phyloP scores from a whole-genome alignment of 2,888 invertebrate species.

The Aethes cnicana region DNA sequence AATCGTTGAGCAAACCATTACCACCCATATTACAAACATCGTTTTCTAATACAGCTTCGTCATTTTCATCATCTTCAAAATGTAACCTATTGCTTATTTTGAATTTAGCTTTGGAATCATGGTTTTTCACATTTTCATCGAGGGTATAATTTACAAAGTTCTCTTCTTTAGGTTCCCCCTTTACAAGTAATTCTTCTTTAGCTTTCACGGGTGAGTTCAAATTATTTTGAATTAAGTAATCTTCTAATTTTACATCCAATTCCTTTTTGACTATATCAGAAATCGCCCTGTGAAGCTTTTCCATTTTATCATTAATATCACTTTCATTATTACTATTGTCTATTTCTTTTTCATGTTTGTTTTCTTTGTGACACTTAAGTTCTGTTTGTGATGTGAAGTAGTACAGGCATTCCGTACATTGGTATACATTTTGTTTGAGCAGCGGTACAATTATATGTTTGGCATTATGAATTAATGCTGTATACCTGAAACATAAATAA shows the following conservation, averaged over 20 bases:
- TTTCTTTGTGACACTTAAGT: constrained; percentile 37
- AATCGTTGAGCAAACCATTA: constrained; percentile 18
- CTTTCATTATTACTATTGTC: constrained; percentile 16
- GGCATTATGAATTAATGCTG: constrained; percentile 45
- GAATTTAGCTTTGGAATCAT: background rate
- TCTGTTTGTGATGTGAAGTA: constrained; percentile 41
- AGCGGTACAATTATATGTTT: constrained; percentile 56
- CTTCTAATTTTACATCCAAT: no score
- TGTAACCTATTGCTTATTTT: constrained; percentile 31
- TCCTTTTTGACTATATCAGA: no score
- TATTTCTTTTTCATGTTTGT: constrained; percentile 36
- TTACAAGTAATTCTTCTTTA: background rate
- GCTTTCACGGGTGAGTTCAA: no score
- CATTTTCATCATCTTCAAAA: constrained; percentile 40
- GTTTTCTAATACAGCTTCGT: background rate
- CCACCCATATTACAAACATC: constrained; percentile 8
- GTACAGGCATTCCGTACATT: constrained; percentile 42
- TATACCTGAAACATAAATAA: constrained; percentile 42
- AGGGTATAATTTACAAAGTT: no score
- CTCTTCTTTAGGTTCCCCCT: no score
- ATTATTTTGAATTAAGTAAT: no score
- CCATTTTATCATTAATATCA: background rate
- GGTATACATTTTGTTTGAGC: constrained; percentile 35
- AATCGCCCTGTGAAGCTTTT: no score
- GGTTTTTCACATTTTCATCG: background rate